These are phyloP conservation scores for Pontoporia blainvillei DNA, from an alignment of 2,113 vertebrate genomes.

Conservation along the genomic window DNA sequence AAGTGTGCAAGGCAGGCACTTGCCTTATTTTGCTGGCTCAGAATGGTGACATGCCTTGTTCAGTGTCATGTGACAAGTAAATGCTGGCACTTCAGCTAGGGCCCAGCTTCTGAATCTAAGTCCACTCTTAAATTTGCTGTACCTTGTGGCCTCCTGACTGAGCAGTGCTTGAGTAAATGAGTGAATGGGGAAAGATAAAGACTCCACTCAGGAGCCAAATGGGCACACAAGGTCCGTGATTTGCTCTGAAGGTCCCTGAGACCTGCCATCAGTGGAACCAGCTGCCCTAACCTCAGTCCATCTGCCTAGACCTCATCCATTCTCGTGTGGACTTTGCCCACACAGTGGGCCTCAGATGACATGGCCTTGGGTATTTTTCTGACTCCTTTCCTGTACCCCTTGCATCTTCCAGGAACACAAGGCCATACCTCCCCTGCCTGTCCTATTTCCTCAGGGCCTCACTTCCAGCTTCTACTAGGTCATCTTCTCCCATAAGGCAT, in stretches of 20 bases:
- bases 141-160: background rate
- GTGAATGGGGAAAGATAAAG: background rate
- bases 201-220: background rate
- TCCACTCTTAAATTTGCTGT: background rate
- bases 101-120: constrained; percentile 12
- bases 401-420: background rate
- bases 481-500: background rate
- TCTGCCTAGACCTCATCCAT: background rate
- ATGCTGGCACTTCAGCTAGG: background rate
- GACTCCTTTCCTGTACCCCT: background rate
- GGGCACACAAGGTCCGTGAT: background rate
- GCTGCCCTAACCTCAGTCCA: background rate
- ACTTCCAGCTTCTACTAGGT: background rate
- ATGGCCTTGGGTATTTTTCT: background rate
- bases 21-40: background rate
- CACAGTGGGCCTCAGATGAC: background rate
- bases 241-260: background rate
- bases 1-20: background rate
- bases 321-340: background rate
- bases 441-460: background rate
- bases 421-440: background rate
- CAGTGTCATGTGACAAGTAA: background rate
- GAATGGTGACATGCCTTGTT: background rate
- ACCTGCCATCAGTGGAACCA: background rate
- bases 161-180: background rate